These are phyloP conservation scores for Echiichthys vipera DNA, from an alignment of 2,797 vertebrate species.

Conservation along the genomic window DNA sequence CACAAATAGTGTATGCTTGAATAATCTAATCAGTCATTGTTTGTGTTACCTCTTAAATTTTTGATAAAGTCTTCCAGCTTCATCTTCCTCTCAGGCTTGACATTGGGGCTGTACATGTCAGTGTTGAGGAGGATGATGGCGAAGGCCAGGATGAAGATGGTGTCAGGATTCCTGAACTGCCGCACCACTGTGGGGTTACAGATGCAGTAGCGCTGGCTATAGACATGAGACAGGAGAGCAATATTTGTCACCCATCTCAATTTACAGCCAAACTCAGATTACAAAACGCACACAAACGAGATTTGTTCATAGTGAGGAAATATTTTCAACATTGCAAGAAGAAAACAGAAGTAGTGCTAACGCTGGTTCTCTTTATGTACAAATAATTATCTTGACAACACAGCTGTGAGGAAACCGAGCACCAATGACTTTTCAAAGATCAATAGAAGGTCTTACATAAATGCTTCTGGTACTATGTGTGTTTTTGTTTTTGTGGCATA, in stretches of 20 bases:
- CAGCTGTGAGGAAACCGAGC: slow-evolving; percentile 20
- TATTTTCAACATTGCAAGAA: slow-evolving; percentile 9
- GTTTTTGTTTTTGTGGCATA: too few species aligned
- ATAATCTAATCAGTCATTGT: not conserved
- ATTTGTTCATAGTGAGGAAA: slow-evolving; percentile 26
- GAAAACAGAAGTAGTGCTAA: slow-evolving; percentile 55
- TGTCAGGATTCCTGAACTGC: slow-evolving; percentile 97
- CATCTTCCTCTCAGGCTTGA: slow-evolving; percentile 98
- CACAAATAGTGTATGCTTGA: not conserved
- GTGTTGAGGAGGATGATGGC: slow-evolving; percentile 99
- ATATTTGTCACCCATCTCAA: not conserved
- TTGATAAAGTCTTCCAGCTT: slow-evolving; percentile 98
- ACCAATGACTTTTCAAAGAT: slow-evolving; percentile 6
- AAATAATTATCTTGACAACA: slow-evolving; percentile 16
- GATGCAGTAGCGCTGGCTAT: slow-evolving; percentile 96
- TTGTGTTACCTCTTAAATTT: slow-evolving; percentile 92
- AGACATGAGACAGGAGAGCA: slow-evolving; percentile 29
- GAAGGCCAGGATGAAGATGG: slow-evolving; percentile 98
- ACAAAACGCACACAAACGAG: slow-evolving; percentile 4
- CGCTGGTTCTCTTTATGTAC: slow-evolving; percentile 40
- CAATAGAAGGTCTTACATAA: not conserved
- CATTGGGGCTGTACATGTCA: slow-evolving; percentile 99
- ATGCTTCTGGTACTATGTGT: too few species aligned
- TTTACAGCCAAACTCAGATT: not conserved
- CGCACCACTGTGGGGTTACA: slow-evolving; percentile 97